These are phyloP conservation scores for Propithecus deckenii DNA, from an alignment of 2,797 vertebrate species.

Conservation along the genomic window DNA sequence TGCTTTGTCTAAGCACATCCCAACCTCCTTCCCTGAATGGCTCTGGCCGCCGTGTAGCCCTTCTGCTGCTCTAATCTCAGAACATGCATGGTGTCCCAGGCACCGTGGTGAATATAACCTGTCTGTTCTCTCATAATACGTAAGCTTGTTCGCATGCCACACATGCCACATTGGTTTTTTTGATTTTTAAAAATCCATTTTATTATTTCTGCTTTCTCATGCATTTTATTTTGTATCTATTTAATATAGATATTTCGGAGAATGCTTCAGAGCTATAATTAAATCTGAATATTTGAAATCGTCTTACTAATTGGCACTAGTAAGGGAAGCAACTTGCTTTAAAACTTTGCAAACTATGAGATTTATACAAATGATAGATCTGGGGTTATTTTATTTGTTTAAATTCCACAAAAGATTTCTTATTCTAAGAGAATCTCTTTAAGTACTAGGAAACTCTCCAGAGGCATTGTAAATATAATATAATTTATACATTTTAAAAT, in stretches of 20 bases:
- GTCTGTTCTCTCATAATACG: not conserved
- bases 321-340: not conserved
- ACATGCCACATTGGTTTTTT: not conserved
- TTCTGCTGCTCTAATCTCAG: not conserved
- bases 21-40: not conserved
- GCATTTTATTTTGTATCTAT: not conserved
- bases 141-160: not conserved
- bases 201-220: not conserved
- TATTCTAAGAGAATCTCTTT: not conserved
- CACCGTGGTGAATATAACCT: not conserved
- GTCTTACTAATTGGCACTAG: not conserved
- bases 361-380: not conserved
- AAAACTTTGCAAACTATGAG: not conserved
- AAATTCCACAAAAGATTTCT: not conserved
- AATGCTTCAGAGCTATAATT: not conserved
- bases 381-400: not conserved
- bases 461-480: not conserved
- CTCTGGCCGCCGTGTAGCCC: too few species aligned
- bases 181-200: not conserved
- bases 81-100: not conserved
- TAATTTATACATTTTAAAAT: not conserved
- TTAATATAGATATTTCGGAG: not conserved
- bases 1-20: not conserved
- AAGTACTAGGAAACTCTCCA: not conserved
- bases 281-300: slow-evolving; percentile 8